These are phyloP conservation scores for Trematomus loennbergii DNA, from an alignment of 2,113 vertebrate species.

Conservation along the genomic window DNA sequence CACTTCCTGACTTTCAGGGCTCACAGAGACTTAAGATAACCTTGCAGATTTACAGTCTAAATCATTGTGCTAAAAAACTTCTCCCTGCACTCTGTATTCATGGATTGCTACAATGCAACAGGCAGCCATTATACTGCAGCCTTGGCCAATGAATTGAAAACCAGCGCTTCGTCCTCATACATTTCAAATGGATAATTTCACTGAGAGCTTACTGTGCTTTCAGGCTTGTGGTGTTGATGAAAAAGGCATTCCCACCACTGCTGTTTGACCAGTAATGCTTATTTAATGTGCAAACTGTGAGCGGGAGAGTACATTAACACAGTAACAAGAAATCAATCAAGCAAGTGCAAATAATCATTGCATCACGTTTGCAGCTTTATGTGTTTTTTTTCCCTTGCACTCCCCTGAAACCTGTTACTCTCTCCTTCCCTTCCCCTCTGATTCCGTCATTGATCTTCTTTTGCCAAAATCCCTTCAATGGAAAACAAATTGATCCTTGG, in stretches of 20 bases:
- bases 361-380: constrained; percentile 14
- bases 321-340: constrained; percentile 64
- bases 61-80: constrained; percentile 63
- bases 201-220: constrained; percentile 33
- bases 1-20: constrained; percentile 74
- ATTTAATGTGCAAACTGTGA: constrained; percentile 61
- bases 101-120: constrained; percentile 43
- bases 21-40: constrained; percentile 69
- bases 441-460: constrained; percentile 68
- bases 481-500: constrained; percentile 79
- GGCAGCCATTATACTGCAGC: constrained; percentile 51
- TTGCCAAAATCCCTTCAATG: constrained; percentile 67
- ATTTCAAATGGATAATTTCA: constrained; percentile 61
- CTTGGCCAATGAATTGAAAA: constrained; percentile 58
- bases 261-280: constrained; percentile 47
- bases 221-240: constrained; percentile 27
- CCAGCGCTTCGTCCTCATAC: constrained; percentile 40
- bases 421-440: constrained; percentile 26
- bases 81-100: constrained; percentile 56
- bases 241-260: constrained; percentile 12
- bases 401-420: constrained; percentile 51
- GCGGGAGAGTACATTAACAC: constrained; percentile 38
- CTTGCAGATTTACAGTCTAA: constrained; percentile 74
- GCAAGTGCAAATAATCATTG: constrained; percentile 58
- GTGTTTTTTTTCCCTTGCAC: constrained; percentile 13